Percentiles rank a stretch among this genome's conserved stretches.
Evolutionary conservation across 2,113 vertebrate genomes (phyloP).

Genomic region (Cyphomyrus plagiostoma): DNA sequence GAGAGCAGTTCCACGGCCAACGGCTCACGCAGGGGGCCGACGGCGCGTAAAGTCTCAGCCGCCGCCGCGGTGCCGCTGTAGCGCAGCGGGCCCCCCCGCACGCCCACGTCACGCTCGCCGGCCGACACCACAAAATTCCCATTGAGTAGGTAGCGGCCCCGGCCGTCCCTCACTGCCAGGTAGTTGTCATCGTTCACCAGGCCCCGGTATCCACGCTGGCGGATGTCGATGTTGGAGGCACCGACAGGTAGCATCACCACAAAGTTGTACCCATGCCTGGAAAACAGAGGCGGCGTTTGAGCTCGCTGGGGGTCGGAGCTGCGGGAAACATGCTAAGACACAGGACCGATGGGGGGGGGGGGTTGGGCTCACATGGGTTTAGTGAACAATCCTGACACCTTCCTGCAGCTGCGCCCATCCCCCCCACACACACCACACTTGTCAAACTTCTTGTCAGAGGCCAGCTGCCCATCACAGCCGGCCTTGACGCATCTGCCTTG

Average conservation of each 20-base stretch:
- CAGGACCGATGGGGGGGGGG: background rate
- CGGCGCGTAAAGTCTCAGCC: conserved; percentile 79
- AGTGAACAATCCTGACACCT: conserved; percentile 91
- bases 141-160: conserved; percentile 85
- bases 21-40: conserved; percentile 78
- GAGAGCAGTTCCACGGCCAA: conserved; percentile 89
- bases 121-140: conserved; percentile 92
- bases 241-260: conserved; percentile 87
- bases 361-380: conserved; percentile 80
- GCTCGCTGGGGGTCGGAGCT: background rate
- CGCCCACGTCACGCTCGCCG: conserved; percentile 81
- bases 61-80: conserved; percentile 85
- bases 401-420: conserved; percentile 90
- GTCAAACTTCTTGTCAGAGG: conserved; percentile 91
- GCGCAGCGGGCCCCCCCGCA: conserved; percentile 79
- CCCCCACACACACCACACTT: conserved; percentile 91
- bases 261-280: conserved; percentile 94
- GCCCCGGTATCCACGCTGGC: conserved; percentile 91
- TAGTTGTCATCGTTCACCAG: conserved; percentile 88
- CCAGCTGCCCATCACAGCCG: conserved; percentile 83
- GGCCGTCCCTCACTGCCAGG: conserved; percentile 81
- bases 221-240: conserved; percentile 84
- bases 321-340: background rate
- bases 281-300: background rate
- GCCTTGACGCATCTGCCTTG: conserved; percentile 96